Evolutionary conservation across 2,797 vertebrate genomes (phyloP), one percentile per base, ranked within the genome.

Genomic region (Apogon hyalosoma): DNA sequence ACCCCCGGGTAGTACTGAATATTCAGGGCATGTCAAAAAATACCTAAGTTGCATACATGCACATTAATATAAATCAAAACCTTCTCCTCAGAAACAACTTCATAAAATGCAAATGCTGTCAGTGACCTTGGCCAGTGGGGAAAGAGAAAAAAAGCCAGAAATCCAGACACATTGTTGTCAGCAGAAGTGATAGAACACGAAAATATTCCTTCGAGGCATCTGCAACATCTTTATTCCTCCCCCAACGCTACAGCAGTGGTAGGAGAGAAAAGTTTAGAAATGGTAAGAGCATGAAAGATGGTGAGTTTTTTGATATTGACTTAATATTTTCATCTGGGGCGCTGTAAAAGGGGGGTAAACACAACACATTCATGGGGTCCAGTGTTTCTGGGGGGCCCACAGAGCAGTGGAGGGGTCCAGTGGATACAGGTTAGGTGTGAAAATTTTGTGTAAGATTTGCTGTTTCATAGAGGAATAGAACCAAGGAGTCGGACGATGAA

Each of bases 51-150:
- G 77, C 75, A 75, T 77, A 83, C 80, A 83, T 24, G 78, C 77
- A 69, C 85, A 83, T 90, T 89, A 90, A 92, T 88, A 89, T 84
- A 88, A 92, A 91, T 90, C 83, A 84, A 82, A 90, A 84, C 84
- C 67, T 74, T 75, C 82, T 69, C 63, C 66, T 78, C 77, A 58
- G 69, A 90, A 88, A 92, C 86, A 83, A 82, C 91, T 91, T 86
- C 64, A 52, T 62, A 53, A 86, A 85, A 92, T 92, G 88, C 87
- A 90, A 93, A 93, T 92, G 66, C 77, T 65, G 47, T 56, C 67
- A 82, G 86, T 94, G 90, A 93, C 93, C 91, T 92, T 92, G 84
- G 84, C 75, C 62, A 2, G 65, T 52, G 62, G 78, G 70, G 74
- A 75, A 90, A 89, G 74, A 80, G 36, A 48, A 80, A 82, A 33